Percentiles rank a stretch among this genome's conserved stretches.
These are phyloP conservation scores for Torymus tubicola DNA, from an alignment of 2,888 invertebrate species.

Conservation along the genomic window DNA sequence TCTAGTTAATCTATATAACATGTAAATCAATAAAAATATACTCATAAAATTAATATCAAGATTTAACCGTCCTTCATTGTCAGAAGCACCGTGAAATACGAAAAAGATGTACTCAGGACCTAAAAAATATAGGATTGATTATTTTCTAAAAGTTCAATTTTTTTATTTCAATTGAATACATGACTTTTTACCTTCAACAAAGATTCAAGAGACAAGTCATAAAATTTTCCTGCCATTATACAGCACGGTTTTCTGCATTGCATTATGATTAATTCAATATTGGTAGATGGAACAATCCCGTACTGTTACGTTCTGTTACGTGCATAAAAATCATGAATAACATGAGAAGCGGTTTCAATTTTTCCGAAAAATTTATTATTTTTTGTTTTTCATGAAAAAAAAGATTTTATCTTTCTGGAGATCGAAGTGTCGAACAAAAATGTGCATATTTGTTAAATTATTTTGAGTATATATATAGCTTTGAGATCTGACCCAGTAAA, in stretches of 20 bases:
- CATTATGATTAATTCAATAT: constrained; percentile 66
- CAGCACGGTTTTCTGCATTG: constrained; percentile 64
- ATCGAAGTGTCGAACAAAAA: too few relatives aligned
- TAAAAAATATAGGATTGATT: constrained; percentile 43
- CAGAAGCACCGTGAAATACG: constrained; percentile 68
- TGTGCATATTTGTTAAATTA: too few relatives aligned
- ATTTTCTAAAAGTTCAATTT: too few relatives aligned
- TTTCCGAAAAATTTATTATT: neutral
- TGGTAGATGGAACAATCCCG: constrained; percentile 56
- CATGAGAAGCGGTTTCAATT: neutral
- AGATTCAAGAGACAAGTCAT: constrained; percentile 68
- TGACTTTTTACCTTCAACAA: constrained; percentile 65
- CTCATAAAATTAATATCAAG: neutral
- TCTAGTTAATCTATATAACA: neutral
- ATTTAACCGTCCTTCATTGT: constrained; percentile 64
- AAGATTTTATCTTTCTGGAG: too few relatives aligned
- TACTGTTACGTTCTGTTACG: constrained; percentile 67
- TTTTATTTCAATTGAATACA: too few relatives aligned
- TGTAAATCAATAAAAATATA: neutral
- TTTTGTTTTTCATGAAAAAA: neutral
- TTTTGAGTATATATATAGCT: too few relatives aligned
- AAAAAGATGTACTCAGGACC: constrained; percentile 70
- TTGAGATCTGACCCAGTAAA: too few relatives aligned
- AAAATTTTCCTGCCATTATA: constrained; percentile 72
- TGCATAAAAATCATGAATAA: neutral